Conservation (phyloP, 2,797 vertebrate genomes). For the Hydrophis major region DNA sequence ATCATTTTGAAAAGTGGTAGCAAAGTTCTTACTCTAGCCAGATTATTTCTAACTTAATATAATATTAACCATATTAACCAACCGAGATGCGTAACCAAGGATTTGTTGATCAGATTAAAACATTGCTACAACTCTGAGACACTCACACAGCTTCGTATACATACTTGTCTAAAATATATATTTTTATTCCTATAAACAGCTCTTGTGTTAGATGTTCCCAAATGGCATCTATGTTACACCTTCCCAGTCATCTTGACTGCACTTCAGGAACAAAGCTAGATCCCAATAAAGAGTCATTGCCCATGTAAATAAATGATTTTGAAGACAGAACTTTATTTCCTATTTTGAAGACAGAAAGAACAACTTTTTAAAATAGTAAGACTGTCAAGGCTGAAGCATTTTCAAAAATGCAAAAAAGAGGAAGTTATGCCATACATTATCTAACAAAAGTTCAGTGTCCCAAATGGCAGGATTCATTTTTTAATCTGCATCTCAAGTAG, state of each 20-base stretch:
- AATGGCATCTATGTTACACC: conserved; percentile 9
- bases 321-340: background rate
- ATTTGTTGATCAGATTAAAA: conserved; percentile 12
- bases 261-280: background rate
- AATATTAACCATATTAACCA: conserved; percentile 10
- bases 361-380: background rate
- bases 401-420: background rate
- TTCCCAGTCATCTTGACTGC: background rate
- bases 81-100: background rate
- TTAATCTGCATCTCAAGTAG: conserved; percentile 11
- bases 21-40: conserved; percentile 28
- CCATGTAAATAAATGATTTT: background rate
- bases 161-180: background rate
- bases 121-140: background rate
- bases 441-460: background rate
- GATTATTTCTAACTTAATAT: conserved; percentile 37
- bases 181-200: background rate
- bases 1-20: conserved; percentile 47
- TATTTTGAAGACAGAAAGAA: background rate
- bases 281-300: conserved; percentile 4
- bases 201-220: background rate
- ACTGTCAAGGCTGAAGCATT: background rate
- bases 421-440: background rate
- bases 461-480: background rate
- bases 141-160: background rate